Conservation (phyloP, 2,797 vertebrate genomes). For the Harpia harpyja region DNA sequence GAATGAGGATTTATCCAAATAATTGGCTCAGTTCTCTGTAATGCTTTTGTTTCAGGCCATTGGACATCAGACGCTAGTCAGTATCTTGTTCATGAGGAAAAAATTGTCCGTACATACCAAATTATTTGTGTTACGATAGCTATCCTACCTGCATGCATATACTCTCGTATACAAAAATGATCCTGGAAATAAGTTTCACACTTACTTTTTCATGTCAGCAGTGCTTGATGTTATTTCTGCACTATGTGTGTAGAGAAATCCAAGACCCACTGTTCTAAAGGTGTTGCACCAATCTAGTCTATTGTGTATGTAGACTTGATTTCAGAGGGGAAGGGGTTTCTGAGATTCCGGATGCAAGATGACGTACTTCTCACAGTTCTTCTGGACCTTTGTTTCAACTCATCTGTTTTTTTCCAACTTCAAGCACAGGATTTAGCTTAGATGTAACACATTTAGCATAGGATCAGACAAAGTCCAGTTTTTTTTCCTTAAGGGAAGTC, state of each 20-base stretch:
- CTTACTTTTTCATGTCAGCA: neutral
- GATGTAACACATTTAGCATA: neutral
- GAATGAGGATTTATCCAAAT: neutral
- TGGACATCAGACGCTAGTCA: neutral
- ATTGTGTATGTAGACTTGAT: neutral
- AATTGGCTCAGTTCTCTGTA: neutral
- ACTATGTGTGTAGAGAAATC: neutral
- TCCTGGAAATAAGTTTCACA: neutral
- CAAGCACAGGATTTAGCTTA: neutral
- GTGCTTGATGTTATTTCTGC: neutral
- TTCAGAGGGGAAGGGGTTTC: neutral
- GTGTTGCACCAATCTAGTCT: neutral
- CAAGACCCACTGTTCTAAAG: neutral
- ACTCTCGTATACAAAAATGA: neutral
- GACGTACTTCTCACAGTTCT: fast-evolving
- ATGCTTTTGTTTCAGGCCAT: neutral
- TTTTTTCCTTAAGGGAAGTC: neutral
- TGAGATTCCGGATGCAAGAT: neutral
- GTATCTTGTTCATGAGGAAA: neutral
- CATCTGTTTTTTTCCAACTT: neutral
- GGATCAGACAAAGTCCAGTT: neutral
- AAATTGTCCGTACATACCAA: neutral
- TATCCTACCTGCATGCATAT: neutral
- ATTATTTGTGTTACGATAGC: neutral
- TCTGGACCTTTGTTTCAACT: neutral